phyloP scores from a whole-genome alignment of 1,140 invertebrate genomes.

The Hypothenemus hampei region DNA sequence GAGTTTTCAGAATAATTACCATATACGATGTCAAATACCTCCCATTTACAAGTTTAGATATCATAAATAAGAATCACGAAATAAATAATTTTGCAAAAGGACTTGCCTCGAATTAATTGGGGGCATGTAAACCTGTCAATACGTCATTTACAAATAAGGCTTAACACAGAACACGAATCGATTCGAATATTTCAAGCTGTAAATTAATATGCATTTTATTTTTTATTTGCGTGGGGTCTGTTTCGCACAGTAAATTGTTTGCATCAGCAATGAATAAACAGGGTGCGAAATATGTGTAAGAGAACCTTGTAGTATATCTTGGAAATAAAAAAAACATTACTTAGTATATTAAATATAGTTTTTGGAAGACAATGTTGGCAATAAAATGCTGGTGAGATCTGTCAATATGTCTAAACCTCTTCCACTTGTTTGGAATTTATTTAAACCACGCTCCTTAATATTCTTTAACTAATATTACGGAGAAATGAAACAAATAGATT shows the following conservation, averaged over 20 bases:
- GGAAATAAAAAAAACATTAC: too few species aligned
- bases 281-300: too few species aligned
- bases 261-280: too few species aligned
- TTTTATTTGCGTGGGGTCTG: neutral
- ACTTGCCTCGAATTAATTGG: constrained; percentile 25
- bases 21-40: constrained; percentile 21
- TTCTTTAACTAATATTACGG: too few species aligned
- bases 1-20: constrained; percentile 15
- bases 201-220: neutral
- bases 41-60: constrained; percentile 17
- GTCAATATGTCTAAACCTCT: too few species aligned
- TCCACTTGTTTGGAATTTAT: too few species aligned
- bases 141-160: constrained; percentile 15
- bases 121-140: constrained; percentile 25
- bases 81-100: constrained; percentile 16
- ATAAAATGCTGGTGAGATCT: too few species aligned
- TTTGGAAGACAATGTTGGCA: too few species aligned
- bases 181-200: neutral
- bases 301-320: too few species aligned
- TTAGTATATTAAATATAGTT: too few species aligned
- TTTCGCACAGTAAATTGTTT: neutral
- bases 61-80: constrained; percentile 15
- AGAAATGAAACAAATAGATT: too few species aligned
- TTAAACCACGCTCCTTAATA: too few species aligned
- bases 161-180: constrained; percentile 11